These are phyloP conservation scores for Anoplius nigerrimus DNA, from an alignment of 2,888 invertebrate genomes.

Conservation along the genomic window DNA sequence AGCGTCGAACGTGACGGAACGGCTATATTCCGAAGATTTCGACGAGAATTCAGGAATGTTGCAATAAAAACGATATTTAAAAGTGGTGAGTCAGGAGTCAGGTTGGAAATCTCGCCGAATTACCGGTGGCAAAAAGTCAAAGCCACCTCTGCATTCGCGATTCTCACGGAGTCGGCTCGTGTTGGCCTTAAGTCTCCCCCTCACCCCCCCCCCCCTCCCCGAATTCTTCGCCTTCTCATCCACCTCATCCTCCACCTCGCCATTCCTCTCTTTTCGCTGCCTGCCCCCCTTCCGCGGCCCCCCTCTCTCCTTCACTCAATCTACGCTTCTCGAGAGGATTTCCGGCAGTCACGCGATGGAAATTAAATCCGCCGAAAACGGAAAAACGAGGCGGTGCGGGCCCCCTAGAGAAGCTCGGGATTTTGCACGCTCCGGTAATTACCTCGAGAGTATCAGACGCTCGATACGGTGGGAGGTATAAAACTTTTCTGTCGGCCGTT, in stretches of 20 bases:
- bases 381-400: slow-evolving; percentile 24
- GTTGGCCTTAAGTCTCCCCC: slow-evolving; percentile 21
- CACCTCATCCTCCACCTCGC: slow-evolving; percentile 6
- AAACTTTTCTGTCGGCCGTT: slow-evolving; percentile 22
- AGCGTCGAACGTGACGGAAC: too few species aligned
- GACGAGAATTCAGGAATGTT: too few species aligned
- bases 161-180: slow-evolving; percentile 7
- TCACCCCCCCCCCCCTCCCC: too few species aligned
- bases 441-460: slow-evolving; percentile 1
- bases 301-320: too few species aligned
- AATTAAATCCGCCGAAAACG: slow-evolving; percentile 32
- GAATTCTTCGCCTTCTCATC: not conserved
- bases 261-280: not conserved
- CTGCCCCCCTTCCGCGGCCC: too few species aligned
- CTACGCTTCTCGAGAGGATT: slow-evolving; percentile 32
- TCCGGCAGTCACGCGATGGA: slow-evolving; percentile 43
- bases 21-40: too few species aligned
- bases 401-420: slow-evolving; percentile 12
- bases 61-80: too few species aligned
- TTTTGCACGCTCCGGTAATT: slow-evolving; percentile 24
- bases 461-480: slow-evolving; percentile 10
- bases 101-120: not conserved
- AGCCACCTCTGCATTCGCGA: slow-evolving; percentile 7
- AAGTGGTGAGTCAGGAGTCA: too few species aligned
- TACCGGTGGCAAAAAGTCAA: slow-evolving; percentile 11